Percentiles rank a stretch among this genome's conserved stretches.
Evolutionary conservation across 2,888 invertebrate species (phyloP).

Genomic region (Blomia tropicalis): DNA sequence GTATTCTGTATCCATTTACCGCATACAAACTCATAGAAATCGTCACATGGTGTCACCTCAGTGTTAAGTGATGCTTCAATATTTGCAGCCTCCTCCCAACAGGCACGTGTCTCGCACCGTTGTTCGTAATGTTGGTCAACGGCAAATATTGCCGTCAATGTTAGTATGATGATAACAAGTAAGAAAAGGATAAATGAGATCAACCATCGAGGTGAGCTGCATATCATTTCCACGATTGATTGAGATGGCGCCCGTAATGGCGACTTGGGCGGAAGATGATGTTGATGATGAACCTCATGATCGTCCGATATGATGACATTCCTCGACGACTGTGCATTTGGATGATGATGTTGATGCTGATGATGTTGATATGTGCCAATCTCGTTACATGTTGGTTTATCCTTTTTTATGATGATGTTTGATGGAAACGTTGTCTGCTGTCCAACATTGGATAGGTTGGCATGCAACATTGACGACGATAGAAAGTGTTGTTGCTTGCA

Average conservation of each 20-base stretch:
- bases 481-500: not conserved
- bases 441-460: too few relatives aligned
- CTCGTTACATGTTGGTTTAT: too few relatives aligned
- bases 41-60: conserved; percentile 57
- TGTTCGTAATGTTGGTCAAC: not conserved
- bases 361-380: not conserved
- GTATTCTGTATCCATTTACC: conserved; percentile 48
- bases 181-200: not conserved
- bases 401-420: too few relatives aligned
- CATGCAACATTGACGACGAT: not conserved
- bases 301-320: not conserved
- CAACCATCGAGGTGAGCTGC: not conserved
- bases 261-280: too few relatives aligned
- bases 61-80: conserved; percentile 56
- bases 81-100: conserved; percentile 44
- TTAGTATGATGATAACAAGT: not conserved
- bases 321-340: not conserved
- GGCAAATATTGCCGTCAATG: not conserved
- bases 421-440: too few relatives aligned
- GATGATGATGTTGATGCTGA: not conserved
- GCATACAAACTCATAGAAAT: conserved; percentile 64
- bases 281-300: not conserved
- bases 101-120: not conserved
- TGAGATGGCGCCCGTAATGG: not conserved
- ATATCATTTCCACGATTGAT: not conserved